A percentile compares a stretch with the other conserved stretches of the same genome.
Evolutionary conservation across 1,140 invertebrate genomes (phyloP).

Genomic region (Trichonephila clavipes): DNA sequence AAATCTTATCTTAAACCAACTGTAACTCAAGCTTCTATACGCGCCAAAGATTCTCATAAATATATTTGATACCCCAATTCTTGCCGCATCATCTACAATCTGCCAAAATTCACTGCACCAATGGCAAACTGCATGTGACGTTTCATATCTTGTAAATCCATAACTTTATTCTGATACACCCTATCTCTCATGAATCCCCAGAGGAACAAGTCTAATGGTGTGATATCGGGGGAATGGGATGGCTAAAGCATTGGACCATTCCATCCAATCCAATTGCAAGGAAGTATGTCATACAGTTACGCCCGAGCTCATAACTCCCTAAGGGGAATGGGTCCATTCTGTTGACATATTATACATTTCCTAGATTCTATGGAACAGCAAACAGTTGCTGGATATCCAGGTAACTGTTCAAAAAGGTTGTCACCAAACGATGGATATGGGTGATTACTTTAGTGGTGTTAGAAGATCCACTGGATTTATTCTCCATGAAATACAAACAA

Average conservation of each 20-base stretch:
- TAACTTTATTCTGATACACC: constrained; percentile 18
- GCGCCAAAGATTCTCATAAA: not conserved
- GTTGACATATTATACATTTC: constrained; percentile 9
- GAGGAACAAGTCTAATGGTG: constrained; percentile 1
- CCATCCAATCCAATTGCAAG: constrained; percentile 9
- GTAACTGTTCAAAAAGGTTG: constrained; percentile 1
- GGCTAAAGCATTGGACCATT: constrained; percentile 3
- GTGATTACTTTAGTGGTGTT: not conserved
- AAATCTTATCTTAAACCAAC: too few species aligned
- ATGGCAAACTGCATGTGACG: not conserved
- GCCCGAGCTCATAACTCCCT: not conserved
- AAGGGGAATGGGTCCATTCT: not conserved
- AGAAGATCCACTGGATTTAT: not conserved
- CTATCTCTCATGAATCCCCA: constrained; percentile 15
- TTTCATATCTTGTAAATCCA: constrained; percentile 22
- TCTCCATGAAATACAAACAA: not conserved
- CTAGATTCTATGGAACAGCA: not conserved
- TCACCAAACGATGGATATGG: not conserved
- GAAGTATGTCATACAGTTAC: constrained; percentile 13
- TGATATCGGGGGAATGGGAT: not conserved
- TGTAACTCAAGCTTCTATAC: too few species aligned
- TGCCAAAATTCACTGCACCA: not conserved
- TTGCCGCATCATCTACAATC: not conserved
- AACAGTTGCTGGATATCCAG: not conserved
- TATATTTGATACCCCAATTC: not conserved